These are phyloP conservation scores for Drosophila prosaltans DNA, from an alignment of 1,140 invertebrate genomes.

Conservation along the genomic window DNA sequence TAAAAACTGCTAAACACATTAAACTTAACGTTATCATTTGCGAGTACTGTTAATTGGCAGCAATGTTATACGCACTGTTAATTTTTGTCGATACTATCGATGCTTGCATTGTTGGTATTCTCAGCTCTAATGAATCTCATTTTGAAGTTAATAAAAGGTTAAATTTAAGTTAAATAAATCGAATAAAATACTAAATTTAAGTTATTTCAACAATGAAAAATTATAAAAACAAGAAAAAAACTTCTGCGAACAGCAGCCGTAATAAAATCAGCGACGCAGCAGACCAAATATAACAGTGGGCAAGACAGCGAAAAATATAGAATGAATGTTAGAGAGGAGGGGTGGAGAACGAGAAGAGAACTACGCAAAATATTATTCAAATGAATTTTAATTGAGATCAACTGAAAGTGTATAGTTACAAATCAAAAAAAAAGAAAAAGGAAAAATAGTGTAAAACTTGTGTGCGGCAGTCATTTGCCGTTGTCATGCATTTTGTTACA, in stretches of 20 bases:
- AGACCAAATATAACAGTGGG: slow-evolving; percentile 32
- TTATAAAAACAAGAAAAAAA: slow-evolving; percentile 61
- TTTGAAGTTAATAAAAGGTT: slow-evolving; percentile 28
- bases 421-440: slow-evolving; percentile 22
- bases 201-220: slow-evolving; percentile 49
- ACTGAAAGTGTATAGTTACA: slow-evolving; percentile 25
- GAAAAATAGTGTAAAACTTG: slow-evolving; percentile 28
- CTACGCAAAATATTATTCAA: slow-evolving; percentile 27
- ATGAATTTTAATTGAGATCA: slow-evolving; percentile 17
- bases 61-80: too few relatives aligned
- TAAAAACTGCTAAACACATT: too few relatives aligned
- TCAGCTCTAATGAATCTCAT: slow-evolving; percentile 56
- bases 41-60: too few relatives aligned
- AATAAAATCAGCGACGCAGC: slow-evolving; percentile 16
- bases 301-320: slow-evolving; percentile 39
- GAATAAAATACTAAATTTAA: slow-evolving; percentile 7
- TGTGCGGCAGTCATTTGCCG: slow-evolving; percentile 49
- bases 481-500: slow-evolving; percentile 79
- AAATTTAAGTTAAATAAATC: slow-evolving; percentile 42
- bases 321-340: slow-evolving; percentile 12
- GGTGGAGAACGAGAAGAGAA: slow-evolving; percentile 21
- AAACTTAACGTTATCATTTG: too few relatives aligned
- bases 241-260: slow-evolving; percentile 66
- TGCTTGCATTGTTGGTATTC: too few relatives aligned
- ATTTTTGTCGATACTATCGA: too few relatives aligned